Evolutionary conservation across 1,140 invertebrate genomes (phyloP).

Genomic region (Campoletis sonorensis): DNA sequence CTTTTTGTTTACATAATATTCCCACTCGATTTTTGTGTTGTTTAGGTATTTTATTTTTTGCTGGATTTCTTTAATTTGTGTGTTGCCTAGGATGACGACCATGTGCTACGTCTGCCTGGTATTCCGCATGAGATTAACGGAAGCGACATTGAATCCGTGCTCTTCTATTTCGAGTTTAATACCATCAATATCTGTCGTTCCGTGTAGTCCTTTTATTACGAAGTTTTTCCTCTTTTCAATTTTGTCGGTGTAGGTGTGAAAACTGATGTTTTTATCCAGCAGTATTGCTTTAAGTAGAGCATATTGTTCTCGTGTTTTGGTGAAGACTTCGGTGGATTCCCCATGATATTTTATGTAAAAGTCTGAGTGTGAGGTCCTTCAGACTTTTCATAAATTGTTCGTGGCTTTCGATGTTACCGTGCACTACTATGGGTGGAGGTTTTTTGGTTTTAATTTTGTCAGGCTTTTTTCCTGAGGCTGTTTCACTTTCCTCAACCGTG

Average conservation of each 20-base stretch:
- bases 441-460: constrained; percentile 35
- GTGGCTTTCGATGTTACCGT: neutral
- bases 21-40: constrained; percentile 57
- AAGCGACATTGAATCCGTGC: too few relatives aligned
- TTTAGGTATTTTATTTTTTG: constrained; percentile 39
- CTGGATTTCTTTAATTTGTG: constrained; percentile 34
- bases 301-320: constrained; percentile 27
- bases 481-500: neutral
- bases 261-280: constrained; percentile 37
- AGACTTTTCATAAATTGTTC: constrained; percentile 28
- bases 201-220: constrained; percentile 49
- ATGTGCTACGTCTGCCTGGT: constrained; percentile 49
- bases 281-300: constrained; percentile 13
- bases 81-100: constrained; percentile 14
- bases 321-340: constrained; percentile 43
- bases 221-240: constrained; percentile 46
- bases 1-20: constrained; percentile 55
- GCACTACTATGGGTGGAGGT: neutral
- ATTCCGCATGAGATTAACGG: constrained; percentile 48
- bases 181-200: neutral
- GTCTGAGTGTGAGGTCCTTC: neutral
- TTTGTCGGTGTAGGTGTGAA: constrained; percentile 52
- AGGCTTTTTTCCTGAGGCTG: neutral
- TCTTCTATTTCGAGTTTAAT: constrained; percentile 28
- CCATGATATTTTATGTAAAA: constrained; percentile 50